Percentiles rank a stretch among this genome's conserved stretches.
These are phyloP conservation scores for Heterotis niloticus DNA, from an alignment of 2,113 vertebrate species.

Conservation along the genomic window DNA sequence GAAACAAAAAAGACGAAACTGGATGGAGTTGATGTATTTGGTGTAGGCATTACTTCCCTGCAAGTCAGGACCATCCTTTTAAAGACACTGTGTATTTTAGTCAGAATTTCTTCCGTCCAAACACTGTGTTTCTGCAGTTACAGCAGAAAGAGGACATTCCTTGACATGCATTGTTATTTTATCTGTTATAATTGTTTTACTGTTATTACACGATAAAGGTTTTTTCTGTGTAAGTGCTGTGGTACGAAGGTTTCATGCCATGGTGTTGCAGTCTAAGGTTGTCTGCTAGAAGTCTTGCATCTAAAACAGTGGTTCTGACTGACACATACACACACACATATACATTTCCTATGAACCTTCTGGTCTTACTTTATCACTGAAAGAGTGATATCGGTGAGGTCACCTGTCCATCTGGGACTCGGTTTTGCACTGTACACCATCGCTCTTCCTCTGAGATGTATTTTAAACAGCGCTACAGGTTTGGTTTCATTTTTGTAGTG, in stretches of 20 bases:
- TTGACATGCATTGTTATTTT: slow-evolving; percentile 46
- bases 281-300: background rate
- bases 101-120: slow-evolving; percentile 46
- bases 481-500: no score
- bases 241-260: slow-evolving; percentile 11
- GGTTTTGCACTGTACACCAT: no score
- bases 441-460: no score
- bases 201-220: background rate
- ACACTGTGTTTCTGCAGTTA: slow-evolving; percentile 25
- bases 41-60: slow-evolving; percentile 36
- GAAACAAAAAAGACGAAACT: slow-evolving; percentile 43
- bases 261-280: background rate
- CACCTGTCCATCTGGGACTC: no score
- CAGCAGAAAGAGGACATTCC: slow-evolving; percentile 50
- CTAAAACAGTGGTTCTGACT: slow-evolving; percentile 4
- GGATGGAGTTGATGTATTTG: slow-evolving; percentile 22
- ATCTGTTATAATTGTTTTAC: slow-evolving; percentile 34
- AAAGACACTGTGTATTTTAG: slow-evolving; percentile 40
- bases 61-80: slow-evolving; percentile 47
- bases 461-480: no score
- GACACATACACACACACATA: background rate
- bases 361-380: no score
- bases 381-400: no score
- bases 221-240: slow-evolving; percentile 16
- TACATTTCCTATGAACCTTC: background rate